Base-by-base conservation (phyloP, 2,888 invertebrate genomes). In the Dastarcus helophoroides region DNA sequence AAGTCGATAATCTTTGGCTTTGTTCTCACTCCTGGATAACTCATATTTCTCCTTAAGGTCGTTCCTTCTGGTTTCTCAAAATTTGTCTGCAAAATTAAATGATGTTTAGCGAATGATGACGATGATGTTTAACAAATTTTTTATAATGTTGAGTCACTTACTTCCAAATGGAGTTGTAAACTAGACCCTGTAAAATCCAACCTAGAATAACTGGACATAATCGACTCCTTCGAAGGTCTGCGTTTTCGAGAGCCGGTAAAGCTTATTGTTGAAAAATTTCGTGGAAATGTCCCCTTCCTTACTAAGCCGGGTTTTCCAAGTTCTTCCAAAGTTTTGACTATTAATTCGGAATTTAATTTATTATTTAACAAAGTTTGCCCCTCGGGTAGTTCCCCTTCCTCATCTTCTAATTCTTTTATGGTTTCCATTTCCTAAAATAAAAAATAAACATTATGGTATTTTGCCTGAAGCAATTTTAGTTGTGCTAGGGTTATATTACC, bases 131-230 rank as follows among this genome's bases (percentile, higher is more conserved):
- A 23, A 9, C 7, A 23, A 5, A 6, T 19, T 19, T 7, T 19
- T 7, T 19, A 19, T 19, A 19, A 19, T 23, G 9, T 9, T 23
- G 6, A 14, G 10, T 12, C 14, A 62, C 67, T 60, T 54, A 74
- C 74, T 44, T 58, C 54, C 39, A 79, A 63, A 54, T 78, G 77
- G 34, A 80, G 63, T 50, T 78, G 78, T 36, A 79, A 59, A 51
- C 76, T 77, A 44, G 79, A 79, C 38, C 79, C 79, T 17, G 76
- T 78, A 55, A 80, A 79, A 58, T 80, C 79, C 69, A 79, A 70
- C 43, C 76, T 71, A 1, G 79, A 79, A 41, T 78, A 71, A 51
- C 74, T 78, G 10, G 79, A 78, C 43, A 79, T 73, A 19, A 79
- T 74, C 2, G 79, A 79, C 28, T 71, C 72, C 50, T 74, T 75